Conservation (phyloP, 2,888 invertebrate species). For the Sepiola atlantica region DNA sequence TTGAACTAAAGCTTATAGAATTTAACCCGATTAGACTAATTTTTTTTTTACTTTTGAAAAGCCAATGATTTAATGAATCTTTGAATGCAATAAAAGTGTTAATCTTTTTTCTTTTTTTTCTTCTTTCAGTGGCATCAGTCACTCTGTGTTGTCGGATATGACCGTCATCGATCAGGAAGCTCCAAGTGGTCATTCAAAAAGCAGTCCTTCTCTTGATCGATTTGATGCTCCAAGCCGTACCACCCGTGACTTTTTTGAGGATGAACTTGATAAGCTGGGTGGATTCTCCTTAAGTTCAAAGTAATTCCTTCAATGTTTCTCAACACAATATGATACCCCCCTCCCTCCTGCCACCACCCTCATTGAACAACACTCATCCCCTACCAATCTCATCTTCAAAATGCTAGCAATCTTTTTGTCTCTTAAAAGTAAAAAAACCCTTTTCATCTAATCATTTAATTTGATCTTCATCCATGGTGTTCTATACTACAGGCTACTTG, state of each 20-base stretch:
- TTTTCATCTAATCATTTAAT: no score
- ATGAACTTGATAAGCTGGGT: slow-evolving; percentile 74
- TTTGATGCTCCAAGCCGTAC: slow-evolving; percentile 51
- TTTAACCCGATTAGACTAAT: no score
- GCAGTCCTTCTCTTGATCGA: slow-evolving; percentile 53
- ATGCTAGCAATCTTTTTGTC: background rate
- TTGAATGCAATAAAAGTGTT: no score
- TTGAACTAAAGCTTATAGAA: no score
- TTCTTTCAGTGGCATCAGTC: slow-evolving; percentile 78
- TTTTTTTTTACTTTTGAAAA: background rate
- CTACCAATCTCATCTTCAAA: background rate
- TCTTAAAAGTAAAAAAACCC: no score
- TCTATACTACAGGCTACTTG: no score
- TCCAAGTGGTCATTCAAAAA: slow-evolving; percentile 54
- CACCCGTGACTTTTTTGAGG: slow-evolving; percentile 73
- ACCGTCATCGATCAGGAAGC: slow-evolving; percentile 89
- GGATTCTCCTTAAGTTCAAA: slow-evolving; percentile 58
- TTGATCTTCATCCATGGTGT: no score
- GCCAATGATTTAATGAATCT: no score
- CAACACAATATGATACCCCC: background rate
- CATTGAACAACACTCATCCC: background rate
- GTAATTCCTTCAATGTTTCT: slow-evolving; percentile 49
- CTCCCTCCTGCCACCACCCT: background rate
- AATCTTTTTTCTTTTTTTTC: slow-evolving; percentile 47
- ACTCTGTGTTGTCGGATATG: slow-evolving; percentile 93